Percentiles rank a stretch among this genome's conserved stretches.
phyloP scores from a whole-genome alignment of 2,888 invertebrate genomes.

The Phasia obesa region DNA sequence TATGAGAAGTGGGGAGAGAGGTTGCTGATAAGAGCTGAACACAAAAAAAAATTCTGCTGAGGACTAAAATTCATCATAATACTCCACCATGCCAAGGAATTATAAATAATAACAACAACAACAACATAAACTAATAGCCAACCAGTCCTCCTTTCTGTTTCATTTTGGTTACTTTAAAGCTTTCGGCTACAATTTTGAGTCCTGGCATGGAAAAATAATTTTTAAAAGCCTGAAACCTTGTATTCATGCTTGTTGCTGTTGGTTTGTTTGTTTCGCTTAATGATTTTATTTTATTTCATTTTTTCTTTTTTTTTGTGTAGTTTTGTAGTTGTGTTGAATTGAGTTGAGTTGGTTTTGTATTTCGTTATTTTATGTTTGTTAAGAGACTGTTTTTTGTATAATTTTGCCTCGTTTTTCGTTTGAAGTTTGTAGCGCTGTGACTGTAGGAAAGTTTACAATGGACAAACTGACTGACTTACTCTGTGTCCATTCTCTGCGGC shows the following conservation, averaged over 20 bases:
- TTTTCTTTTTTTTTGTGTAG: constrained; percentile 23
- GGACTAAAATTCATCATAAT: constrained; percentile 41
- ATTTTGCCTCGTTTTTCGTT: constrained; percentile 18
- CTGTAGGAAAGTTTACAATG: constrained; percentile 35
- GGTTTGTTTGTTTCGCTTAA: constrained; percentile 49
- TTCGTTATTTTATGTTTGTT: constrained; percentile 56
- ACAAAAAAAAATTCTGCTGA: constrained; percentile 19
- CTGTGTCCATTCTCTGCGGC: constrained; percentile 69
- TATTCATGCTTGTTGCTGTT: constrained; percentile 29
- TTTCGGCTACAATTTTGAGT: constrained; percentile 54
- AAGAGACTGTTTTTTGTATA: constrained; percentile 45
- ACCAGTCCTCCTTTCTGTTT: background rate
- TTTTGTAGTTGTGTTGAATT: background rate
- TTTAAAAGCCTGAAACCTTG: constrained; percentile 32
- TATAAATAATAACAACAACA: constrained; percentile 8
- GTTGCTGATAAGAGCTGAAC: background rate
- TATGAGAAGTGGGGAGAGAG: background rate
- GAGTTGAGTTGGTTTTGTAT: constrained; percentile 7
- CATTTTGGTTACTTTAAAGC: constrained; percentile 33
- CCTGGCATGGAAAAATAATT: constrained; percentile 10
- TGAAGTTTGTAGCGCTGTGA: constrained; percentile 29
- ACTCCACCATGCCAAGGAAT: background rate
- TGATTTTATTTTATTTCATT: constrained; percentile 32
- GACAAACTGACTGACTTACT: constrained; percentile 51
- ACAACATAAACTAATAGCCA: constrained; percentile 10